A percentile compares a stretch with the other conserved stretches of the same genome.
phyloP scores from a whole-genome alignment of 1,140 invertebrate species.

The Drosophila sp. region DNA sequence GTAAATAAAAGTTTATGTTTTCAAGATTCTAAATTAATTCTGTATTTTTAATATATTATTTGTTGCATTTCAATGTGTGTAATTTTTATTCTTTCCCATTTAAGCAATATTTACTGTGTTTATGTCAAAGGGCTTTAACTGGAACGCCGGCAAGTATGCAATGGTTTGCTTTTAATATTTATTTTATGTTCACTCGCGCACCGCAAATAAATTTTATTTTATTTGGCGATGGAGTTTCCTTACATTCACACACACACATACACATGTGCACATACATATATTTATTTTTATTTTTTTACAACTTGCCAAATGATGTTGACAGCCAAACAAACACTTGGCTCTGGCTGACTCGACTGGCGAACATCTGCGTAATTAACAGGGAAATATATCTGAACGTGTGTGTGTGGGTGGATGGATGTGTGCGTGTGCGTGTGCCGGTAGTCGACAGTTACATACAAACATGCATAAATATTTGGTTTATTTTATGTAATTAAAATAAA shows the following conservation, averaged over 20 bases:
- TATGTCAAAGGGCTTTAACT: conserved; percentile 36
- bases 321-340: conserved; percentile 55
- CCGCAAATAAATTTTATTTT: conserved; percentile 75
- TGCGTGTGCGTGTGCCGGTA: conserved; percentile 32
- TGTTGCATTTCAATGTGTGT: too few relatives aligned
- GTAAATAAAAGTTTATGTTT: background rate
- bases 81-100: conserved; percentile 8
- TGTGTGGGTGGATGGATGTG: background rate
- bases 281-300: conserved; percentile 45
- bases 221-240: conserved; percentile 61
- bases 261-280: background rate
- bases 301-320: conserved; percentile 70
- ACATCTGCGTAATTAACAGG: conserved; percentile 68
- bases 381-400: conserved; percentile 35
- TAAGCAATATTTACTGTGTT: conserved; percentile 59
- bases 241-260: background rate
- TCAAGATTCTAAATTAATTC: background rate
- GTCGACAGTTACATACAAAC: conserved; percentile 69
- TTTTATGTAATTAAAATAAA: conserved; percentile 80
- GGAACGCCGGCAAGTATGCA: conserved; percentile 52
- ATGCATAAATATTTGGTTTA: conserved; percentile 80
- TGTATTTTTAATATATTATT: background rate
- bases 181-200: conserved; percentile 46
- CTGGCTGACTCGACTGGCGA: conserved; percentile 32
- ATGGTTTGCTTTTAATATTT: conserved; percentile 47